Conservation (phyloP, 2,888 invertebrate species). For the Rhabditoides inermis region DNA sequence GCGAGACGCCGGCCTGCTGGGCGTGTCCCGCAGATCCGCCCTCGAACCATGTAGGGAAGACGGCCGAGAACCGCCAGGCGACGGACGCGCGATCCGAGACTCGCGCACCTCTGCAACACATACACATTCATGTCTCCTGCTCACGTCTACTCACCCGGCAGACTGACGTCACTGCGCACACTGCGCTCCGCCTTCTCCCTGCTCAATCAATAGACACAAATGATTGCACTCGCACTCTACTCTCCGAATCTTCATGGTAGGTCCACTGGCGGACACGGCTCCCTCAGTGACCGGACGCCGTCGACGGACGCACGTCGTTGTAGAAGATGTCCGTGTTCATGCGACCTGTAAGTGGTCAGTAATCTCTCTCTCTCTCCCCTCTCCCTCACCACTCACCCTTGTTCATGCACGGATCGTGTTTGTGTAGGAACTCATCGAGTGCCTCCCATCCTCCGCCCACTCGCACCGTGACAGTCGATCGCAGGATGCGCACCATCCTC, state of each 20-base stretch:
- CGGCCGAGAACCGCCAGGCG: no score
- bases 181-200: constrained; percentile 83
- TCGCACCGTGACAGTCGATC: constrained; percentile 98
- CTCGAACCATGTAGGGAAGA: no score
- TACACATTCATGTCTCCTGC: no score
- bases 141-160: no score
- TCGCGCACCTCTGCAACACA: no score
- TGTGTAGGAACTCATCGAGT: constrained; percentile 93
- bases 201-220: constrained; percentile 70
- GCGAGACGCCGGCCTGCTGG: no score
- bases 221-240: no score
- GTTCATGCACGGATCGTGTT: constrained; percentile 97
- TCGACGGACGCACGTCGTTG: constrained; percentile 91
- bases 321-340: constrained; percentile 98
- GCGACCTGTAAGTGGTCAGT: constrained; percentile 68
- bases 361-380: no score
- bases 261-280: constrained; percentile 8
- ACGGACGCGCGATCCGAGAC: no score
- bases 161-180: no score
- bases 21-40: no score
- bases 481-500: constrained; percentile 88
- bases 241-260: constrained; percentile 32
- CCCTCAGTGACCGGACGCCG: constrained; percentile 4
- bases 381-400: constrained; percentile 29
- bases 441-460: constrained; percentile 99